Evolutionary conservation across 2,797 vertebrate species (phyloP), one percentile per base, ranked within the genome.

Genomic region (Epinephelus coioides): DNA sequence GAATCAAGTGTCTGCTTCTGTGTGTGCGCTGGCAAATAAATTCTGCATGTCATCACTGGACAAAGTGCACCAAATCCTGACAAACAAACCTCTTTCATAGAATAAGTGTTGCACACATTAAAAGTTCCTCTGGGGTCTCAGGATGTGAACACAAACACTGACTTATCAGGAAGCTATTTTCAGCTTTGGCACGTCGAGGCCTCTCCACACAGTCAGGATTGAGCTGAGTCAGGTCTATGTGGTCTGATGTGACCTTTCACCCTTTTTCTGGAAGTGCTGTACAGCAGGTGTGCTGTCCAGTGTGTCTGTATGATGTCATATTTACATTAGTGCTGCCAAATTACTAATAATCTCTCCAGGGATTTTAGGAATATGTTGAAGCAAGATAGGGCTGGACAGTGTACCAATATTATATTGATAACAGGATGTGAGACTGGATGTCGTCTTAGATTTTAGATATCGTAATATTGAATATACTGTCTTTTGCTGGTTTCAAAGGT

Each of bases 191-290:
- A 66, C 14, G 19, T 77, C 49, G 76, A 85, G 67, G 79, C 76
- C 88, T 82, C 73, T 64, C 69, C 44, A 76, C 78, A 81, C 73
- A 79, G 69, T 86, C 69, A 71, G 13, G 49, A 69, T 25, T 44
- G 64, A 85, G 88, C 84, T 85, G 88, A 90, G 84, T 90, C 88
- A 86, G 84, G 78, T 83, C 84, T 75, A 3, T 54, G 72, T 71
- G 70, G 64, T 83, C 78, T 57, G 65, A 84, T 64, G 53, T 87
- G 83, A 93, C 86, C 88, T 87, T 87, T 88, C 67, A 86, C 79
- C 82, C 50, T 62, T 80, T 44, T 77, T 49, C 38, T 78, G 30
- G 47, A 75, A 69, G 21, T 38, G 12, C 23, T 83, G 57, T 65
- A 27, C 23, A 59, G 57, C 47, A n/a, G 62, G 63, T 21, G 40